Conservation (phyloP, 2,797 vertebrate genomes). For the Melopsittacus undulatus region DNA sequence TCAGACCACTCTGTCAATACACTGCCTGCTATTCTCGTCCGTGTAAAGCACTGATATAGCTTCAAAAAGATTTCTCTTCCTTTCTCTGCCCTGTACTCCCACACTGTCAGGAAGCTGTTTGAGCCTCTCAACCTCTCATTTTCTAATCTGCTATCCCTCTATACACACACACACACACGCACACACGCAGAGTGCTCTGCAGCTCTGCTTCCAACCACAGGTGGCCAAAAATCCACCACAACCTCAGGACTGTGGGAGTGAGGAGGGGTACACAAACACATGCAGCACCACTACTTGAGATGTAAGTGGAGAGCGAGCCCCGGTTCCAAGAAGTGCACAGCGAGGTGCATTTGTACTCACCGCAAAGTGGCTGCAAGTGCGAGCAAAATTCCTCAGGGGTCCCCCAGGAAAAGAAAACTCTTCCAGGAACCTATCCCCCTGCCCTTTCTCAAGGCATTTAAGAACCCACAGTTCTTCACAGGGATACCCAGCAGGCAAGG, state of each 20-base stretch:
- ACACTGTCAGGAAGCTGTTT: constrained; percentile 59
- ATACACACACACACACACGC: neutral
- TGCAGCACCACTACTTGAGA: neutral
- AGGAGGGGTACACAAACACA: neutral
- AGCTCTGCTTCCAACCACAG: constrained; percentile 20
- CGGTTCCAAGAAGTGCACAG: neutral
- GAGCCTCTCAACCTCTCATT: constrained; percentile 50
- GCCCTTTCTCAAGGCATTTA: constrained; percentile 18
- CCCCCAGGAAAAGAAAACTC: neutral
- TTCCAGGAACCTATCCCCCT: neutral
- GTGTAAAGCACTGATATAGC: constrained; percentile 17
- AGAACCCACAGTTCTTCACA: neutral
- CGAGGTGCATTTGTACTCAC: neutral
- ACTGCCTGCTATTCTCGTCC: constrained; percentile 16
- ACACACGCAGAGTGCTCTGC: neutral
- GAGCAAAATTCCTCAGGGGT: neutral
- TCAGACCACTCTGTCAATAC: neutral
- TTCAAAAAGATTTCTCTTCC: constrained; percentile 64
- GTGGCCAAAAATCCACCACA: neutral
- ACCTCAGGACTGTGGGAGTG: neutral
- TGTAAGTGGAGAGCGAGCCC: neutral
- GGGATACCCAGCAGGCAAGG: neutral
- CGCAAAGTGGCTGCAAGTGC: neutral
- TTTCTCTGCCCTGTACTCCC: constrained; percentile 43
- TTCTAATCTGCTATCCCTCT: constrained; percentile 41